Evolutionary conservation across 2,797 vertebrate species (phyloP).

Genomic region (Hafferia zeledoni): DNA sequence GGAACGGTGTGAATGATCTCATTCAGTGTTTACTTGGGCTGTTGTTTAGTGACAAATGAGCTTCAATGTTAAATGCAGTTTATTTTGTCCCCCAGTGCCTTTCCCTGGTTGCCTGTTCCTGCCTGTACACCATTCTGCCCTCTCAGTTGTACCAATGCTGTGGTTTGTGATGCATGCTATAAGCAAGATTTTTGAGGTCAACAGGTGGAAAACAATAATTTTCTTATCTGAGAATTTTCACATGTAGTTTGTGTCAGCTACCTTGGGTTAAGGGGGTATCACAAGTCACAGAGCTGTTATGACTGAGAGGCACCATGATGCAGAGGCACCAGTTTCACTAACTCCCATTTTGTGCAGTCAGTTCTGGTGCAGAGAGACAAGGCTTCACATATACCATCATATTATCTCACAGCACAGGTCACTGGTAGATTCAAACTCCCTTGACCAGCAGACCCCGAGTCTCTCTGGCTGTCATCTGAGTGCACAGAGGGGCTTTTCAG

Average conservation of each 20-base stretch:
- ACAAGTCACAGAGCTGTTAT: neutral
- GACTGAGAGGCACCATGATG: neutral
- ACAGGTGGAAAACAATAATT: neutral
- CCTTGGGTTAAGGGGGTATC: neutral
- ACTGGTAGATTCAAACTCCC: neutral
- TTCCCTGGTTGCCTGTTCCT: neutral
- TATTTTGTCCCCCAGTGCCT: neutral
- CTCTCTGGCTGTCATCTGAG: neutral
- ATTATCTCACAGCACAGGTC: neutral
- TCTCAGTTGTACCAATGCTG: neutral
- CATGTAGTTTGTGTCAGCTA: neutral
- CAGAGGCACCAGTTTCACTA: neutral
- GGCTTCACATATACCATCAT: neutral
- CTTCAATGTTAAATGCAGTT: neutral
- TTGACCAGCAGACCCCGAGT: neutral
- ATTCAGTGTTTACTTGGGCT: neutral
- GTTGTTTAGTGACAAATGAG: neutral
- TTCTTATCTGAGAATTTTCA: neutral
- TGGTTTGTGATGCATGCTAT: fast-evolving
- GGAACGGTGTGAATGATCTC: neutral
- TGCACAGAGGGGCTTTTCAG: neutral
- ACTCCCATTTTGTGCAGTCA: neutral
- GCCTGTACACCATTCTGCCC: neutral
- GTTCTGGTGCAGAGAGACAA: neutral
- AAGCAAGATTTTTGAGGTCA: neutral